Conservation (phyloP, 2,797 vertebrate species). For the Remorina albescens region DNA sequence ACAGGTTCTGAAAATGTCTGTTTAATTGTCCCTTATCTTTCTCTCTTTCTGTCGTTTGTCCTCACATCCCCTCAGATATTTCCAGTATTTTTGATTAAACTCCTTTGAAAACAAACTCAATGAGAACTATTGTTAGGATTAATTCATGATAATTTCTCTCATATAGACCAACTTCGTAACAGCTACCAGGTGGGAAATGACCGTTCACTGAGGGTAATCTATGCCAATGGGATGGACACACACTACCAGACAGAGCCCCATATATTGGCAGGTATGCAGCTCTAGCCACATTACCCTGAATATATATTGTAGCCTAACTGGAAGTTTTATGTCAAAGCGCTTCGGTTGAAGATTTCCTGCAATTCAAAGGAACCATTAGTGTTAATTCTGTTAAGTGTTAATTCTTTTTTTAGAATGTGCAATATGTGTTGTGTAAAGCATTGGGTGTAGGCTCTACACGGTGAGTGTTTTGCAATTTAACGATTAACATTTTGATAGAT, state of each 20-base stretch:
- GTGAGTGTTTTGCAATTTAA: neutral
- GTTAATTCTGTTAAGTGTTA: too few relatives aligned
- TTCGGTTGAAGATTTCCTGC: neutral
- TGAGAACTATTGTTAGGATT: neutral
- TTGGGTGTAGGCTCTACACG: neutral
- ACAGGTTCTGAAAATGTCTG: slow-evolving; percentile 41
- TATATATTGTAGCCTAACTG: neutral
- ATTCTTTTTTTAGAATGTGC: neutral
- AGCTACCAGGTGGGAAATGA: slow-evolving; percentile 97
- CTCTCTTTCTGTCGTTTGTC: slow-evolving; percentile 8
- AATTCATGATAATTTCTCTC: slow-evolving; percentile 1
- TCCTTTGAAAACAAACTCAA: neutral
- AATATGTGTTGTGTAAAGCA: neutral
- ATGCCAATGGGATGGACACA: slow-evolving; percentile 95
- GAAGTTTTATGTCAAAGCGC: neutral
- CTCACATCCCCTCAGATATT: neutral
- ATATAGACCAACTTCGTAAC: slow-evolving; percentile 93
- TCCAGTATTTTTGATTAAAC: slow-evolving; percentile 22
- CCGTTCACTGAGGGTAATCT: slow-evolving; percentile 94
- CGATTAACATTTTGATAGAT: too few relatives aligned
- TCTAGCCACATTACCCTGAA: neutral
- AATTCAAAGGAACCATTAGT: neutral
- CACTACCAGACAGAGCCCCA: slow-evolving; percentile 98
- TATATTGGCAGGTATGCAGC: slow-evolving; percentile 87
- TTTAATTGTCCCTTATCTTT: slow-evolving; percentile 33